These are phyloP conservation scores for Elachura formosa DNA, from an alignment of 2,113 vertebrate genomes.

Conservation along the genomic window DNA sequence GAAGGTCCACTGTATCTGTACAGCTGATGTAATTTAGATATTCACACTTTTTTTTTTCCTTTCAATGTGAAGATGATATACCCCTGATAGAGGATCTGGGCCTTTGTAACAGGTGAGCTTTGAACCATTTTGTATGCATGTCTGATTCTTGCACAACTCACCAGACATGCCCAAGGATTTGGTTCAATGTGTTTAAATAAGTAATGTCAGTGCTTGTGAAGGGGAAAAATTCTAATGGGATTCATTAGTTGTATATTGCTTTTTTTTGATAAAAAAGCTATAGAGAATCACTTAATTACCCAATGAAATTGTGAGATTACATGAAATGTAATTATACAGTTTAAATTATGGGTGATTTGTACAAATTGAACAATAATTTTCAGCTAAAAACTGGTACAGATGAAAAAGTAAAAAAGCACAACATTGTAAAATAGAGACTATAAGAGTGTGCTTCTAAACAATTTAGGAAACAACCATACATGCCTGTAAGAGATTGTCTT, in stretches of 20 bases:
- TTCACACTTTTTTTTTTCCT: not conserved
- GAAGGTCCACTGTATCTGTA: not conserved
- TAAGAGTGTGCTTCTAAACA: conserved; percentile 48
- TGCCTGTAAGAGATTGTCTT: conserved; percentile 38
- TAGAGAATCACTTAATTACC: conserved; percentile 57
- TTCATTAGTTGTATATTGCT: conserved; percentile 61
- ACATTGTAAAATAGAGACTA: conserved; percentile 40
- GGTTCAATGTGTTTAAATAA: conserved; percentile 49
- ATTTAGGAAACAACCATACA: conserved; percentile 38
- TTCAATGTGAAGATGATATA: not conserved
- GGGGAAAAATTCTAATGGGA: not conserved
- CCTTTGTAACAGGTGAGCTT: not conserved
- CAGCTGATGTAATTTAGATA: not conserved
- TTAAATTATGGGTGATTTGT: conserved; percentile 58
- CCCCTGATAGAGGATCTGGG: not conserved
- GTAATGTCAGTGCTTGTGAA: conserved; percentile 34
- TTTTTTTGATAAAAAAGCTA: conserved; percentile 54
- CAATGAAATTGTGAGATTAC: conserved; percentile 53
- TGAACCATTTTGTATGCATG: not conserved
- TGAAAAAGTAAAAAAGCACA: conserved; percentile 70
- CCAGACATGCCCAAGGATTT: not conserved
- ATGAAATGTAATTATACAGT: conserved; percentile 59
- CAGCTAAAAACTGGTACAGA: conserved; percentile 47
- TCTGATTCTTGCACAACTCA: not conserved
- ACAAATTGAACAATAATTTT: conserved; percentile 55